These are phyloP conservation scores for Drosophila subquinaria DNA, from an alignment of 2,888 invertebrate species.

Conservation along the genomic window DNA sequence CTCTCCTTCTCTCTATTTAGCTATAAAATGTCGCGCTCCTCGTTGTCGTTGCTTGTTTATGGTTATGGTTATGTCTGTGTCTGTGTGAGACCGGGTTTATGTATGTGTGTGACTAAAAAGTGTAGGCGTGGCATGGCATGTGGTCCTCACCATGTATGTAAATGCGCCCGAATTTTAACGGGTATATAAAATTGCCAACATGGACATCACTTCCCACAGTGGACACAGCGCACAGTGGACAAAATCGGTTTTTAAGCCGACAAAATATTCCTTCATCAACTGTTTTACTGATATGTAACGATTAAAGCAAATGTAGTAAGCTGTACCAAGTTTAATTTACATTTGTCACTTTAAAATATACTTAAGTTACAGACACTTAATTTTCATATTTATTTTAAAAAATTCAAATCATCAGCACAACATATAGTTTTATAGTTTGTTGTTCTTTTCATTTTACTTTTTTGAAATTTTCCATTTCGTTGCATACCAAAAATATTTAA, in stretches of 20 bases:
- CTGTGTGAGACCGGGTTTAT: slow-evolving; percentile 19
- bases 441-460: too few species aligned
- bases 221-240: slow-evolving; percentile 32
- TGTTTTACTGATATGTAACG: too few species aligned
- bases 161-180: slow-evolving; percentile 58
- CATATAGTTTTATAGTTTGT: too few species aligned
- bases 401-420: too few species aligned
- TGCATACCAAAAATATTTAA: not conserved
- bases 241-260: not conserved
- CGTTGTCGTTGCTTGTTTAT: slow-evolving; percentile 75
- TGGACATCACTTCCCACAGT: slow-evolving; percentile 39
- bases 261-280: too few species aligned
- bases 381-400: too few species aligned
- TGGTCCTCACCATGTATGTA: slow-evolving; percentile 49
- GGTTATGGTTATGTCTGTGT: slow-evolving; percentile 64
- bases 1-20: slow-evolving; percentile 13
- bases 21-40: slow-evolving; percentile 75
- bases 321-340: too few species aligned
- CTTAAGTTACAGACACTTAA: too few species aligned
- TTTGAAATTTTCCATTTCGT: too few species aligned
- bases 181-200: slow-evolving; percentile 60
- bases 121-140: slow-evolving; percentile 57
- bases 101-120: slow-evolving; percentile 17
- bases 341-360: too few species aligned
- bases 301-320: too few species aligned